These are phyloP conservation scores for Lacerta bilineata DNA, from an alignment of 2,797 vertebrate species.

Conservation along the genomic window DNA sequence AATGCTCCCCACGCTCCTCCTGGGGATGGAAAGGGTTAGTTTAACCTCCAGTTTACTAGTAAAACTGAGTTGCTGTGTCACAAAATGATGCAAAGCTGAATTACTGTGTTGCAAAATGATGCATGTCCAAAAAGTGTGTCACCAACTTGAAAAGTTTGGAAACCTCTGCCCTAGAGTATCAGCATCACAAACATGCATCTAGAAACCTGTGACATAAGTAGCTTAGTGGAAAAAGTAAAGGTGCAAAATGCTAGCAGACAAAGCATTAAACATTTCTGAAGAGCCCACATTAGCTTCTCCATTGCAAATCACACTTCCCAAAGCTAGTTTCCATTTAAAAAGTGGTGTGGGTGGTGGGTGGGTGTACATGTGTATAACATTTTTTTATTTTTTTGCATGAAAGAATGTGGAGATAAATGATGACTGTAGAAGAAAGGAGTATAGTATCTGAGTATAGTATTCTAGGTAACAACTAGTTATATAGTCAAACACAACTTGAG, in stretches of 20 bases:
- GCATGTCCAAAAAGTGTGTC: no score
- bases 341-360: neutral
- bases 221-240: neutral
- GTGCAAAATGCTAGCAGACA: neutral
- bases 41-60: no score
- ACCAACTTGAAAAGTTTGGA: no score
- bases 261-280: neutral
- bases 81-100: no score
- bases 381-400: neutral
- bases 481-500: neutral
- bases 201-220: neutral
- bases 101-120: no score
- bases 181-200: neutral
- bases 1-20: no score
- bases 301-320: neutral
- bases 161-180: no score
- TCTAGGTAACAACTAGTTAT: neutral
- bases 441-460: neutral
- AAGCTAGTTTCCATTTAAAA: neutral
- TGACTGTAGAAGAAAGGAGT: neutral
- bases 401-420: neutral
- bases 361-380: no score
- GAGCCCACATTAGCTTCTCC: neutral
- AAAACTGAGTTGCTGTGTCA: no score
- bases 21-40: no score